Conservation (phyloP, 2,888 invertebrate genomes). For the Stramonita haemastoma region DNA sequence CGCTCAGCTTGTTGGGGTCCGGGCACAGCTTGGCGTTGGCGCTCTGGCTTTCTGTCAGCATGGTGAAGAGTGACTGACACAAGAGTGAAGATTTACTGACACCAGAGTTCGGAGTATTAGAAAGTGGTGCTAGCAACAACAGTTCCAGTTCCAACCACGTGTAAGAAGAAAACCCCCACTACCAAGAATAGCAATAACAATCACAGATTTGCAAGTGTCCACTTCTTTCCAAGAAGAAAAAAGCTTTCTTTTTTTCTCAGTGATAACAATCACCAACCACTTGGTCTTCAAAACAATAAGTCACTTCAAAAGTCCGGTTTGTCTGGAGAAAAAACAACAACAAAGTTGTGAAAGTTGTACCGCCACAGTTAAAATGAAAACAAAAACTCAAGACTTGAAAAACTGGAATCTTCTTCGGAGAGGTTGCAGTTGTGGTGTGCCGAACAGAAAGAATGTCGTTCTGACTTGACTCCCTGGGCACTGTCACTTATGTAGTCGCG, state of each 20-base stretch:
- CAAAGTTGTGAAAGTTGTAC: not conserved
- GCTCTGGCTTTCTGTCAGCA: constrained; percentile 23
- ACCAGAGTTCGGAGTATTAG: too few relatives aligned
- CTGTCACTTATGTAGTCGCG: not conserved
- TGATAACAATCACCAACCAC: too few relatives aligned
- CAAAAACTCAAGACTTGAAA: not conserved
- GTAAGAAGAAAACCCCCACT: not conserved
- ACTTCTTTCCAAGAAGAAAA: too few relatives aligned
- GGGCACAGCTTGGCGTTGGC: constrained; percentile 18
- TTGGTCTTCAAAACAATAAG: too few relatives aligned
- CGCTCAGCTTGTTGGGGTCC: not conserved
- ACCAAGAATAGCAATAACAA: too few relatives aligned
- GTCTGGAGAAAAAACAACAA: not conserved
- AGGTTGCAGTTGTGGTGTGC: not conserved
- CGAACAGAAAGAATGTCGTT: not conserved
- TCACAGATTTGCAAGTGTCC: too few relatives aligned
- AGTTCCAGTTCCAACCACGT: not conserved
- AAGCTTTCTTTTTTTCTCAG: too few relatives aligned
- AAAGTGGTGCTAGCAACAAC: too few relatives aligned
- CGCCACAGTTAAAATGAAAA: not conserved
- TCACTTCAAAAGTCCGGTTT: too few relatives aligned
- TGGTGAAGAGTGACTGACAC: too few relatives aligned
- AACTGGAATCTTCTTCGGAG: not conserved
- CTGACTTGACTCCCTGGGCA: not conserved
- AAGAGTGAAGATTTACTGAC: too few relatives aligned